Evolutionary conservation across 2,113 vertebrate species (phyloP), one percentile per base, ranked within the genome.

Genomic region (Ancistrus triradiatus): DNA sequence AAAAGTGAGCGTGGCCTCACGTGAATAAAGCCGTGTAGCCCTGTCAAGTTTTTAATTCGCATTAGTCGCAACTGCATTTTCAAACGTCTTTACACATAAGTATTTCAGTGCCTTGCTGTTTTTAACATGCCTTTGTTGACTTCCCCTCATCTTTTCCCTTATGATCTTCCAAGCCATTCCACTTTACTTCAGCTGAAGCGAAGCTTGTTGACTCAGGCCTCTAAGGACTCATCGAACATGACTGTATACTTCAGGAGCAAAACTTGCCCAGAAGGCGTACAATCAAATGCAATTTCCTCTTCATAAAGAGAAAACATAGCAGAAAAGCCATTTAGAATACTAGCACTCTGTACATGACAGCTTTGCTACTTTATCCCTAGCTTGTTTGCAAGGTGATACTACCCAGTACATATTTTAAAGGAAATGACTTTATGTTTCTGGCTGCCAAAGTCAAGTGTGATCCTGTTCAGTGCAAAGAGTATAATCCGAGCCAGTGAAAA

Each of bases 131-230:
- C 11, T 7, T 13, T 21, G 9, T 7, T 33, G 57, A 14, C 6
- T 47, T 1, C 3, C 27, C 7, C 19, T 42, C 6, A 2, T 3
- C 38, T 42, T 15, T 15, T 15, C 38, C 38, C 38, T n/a, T 13
- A 4, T 1, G 38, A 42, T n/a, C 13, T n/a, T 4, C 35, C 9
- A n/a, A 42, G 3, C 35, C 35, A 13, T 13, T 37, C 4, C 35
- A 37, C 35, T 37, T 59, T 44, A 22, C 58, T 47, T 33, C 42
- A 46, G 27, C 19, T 46, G 28, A 33, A 60, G 8, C 47, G 43
- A 60, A 60, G 43, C 58, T 60, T 47, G 42, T 60, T 59, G 8
- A 18, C 31, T 47, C 28, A 60, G 42, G 3, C 27, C 27, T 47
- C n/a, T 3, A 6, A 60, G 46, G 58, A 3, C 6, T 60, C 27